These are phyloP conservation scores for Poecilia wingei DNA, from an alignment of 2,797 vertebrate species.

Conservation along the genomic window DNA sequence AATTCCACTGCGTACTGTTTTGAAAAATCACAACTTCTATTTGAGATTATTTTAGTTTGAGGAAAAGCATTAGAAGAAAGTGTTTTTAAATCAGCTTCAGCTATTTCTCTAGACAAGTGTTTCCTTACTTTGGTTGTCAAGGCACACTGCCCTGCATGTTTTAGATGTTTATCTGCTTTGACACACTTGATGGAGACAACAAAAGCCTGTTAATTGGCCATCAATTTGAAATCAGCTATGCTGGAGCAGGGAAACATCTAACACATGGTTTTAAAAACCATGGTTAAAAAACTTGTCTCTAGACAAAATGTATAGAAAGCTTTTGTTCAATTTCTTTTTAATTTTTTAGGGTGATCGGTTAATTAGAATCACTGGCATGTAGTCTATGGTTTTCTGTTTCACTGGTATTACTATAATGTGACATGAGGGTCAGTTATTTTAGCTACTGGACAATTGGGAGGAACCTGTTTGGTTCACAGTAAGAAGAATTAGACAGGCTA, in stretches of 20 bases:
- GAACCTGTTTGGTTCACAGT: neutral
- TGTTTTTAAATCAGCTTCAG: neutral
- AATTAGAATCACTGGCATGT: neutral
- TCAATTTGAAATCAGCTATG: neutral
- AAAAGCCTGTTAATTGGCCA: neutral
- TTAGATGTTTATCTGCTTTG: neutral
- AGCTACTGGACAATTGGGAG: neutral
- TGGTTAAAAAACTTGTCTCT: neutral
- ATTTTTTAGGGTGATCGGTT: neutral
- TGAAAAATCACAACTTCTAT: neutral
- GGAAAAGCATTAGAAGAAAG: neutral
- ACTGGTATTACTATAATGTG: neutral
- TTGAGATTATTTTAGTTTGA: neutral
- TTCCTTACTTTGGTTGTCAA: neutral
- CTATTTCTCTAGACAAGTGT: neutral
- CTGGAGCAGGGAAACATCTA: neutral
- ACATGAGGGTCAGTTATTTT: neutral
- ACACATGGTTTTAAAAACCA: neutral
- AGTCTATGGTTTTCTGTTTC: neutral
- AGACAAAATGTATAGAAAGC: neutral
- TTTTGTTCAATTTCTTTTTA: neutral
- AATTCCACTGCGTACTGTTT: neutral
- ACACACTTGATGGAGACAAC: neutral
- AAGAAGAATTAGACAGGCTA: neutral
- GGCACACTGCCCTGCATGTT: neutral